Base-by-base conservation (phyloP, 2,113 vertebrate species). In the Rynchops niger region DNA sequence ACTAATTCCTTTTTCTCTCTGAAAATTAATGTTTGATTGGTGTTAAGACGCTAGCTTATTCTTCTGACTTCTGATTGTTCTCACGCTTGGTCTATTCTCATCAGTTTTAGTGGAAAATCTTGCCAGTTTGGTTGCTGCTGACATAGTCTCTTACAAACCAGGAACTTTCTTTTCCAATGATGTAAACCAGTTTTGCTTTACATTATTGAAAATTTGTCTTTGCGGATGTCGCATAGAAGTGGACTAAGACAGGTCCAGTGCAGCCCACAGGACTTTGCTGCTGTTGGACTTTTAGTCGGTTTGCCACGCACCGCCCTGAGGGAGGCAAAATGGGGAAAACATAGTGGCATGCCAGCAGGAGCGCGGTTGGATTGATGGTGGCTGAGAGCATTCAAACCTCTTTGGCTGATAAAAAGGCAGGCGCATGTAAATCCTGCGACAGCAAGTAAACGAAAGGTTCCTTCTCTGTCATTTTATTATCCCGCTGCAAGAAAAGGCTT, bases 381-480 rank as follows among this genome's bases (percentile, higher is more conserved):
- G 20, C 72, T 65, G 40, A 4, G 34, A 59, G 16, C 47, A 56
- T 27, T 20, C 40, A 27, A 65, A 91, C 61, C 66, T 56, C 29
- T 69, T 43, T 36, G 61, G 26, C 65, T 56, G 49, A 56, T 61
- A 52, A 34, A 26, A 61, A 9, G 0, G 29, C 38, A 38, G 21
- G 16, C 1, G 3, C 0, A 0, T 27, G 34, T 3, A 40, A 76
- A 65, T 72, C 43, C 40, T 42, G 7, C 1, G 2, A 42, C 25
- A 40, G 43, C 15, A 93, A 78, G 27, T 19, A 63, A 36, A 77
- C 15, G 36, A 52, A 52, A 49, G 32, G 63, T 38, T 86, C 17
- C 71, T 79, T 70, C 23, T 34, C 9, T 34, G 20, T 5, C 2
- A 3, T 42, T 88, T 66, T 62, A 50, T 73, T 65, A 76, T 12